Conservation (phyloP, 1,140 invertebrate species). For the Apis mellifera region DNA sequence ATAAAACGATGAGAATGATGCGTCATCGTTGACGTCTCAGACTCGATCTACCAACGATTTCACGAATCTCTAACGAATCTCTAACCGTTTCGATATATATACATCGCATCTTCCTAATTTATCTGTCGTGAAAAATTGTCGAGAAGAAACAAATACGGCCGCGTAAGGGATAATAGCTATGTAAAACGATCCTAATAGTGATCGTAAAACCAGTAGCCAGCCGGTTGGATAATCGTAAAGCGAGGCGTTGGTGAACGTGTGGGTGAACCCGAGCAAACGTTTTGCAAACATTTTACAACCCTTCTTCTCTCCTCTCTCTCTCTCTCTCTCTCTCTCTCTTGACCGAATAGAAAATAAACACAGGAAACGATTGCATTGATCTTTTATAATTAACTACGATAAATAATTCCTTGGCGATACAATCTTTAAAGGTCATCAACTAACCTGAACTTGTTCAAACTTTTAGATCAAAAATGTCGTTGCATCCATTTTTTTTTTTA, state of each 20-base stretch:
- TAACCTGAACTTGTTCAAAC: too few species aligned
- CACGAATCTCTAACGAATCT: conserved; percentile 12
- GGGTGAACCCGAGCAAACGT: neutral
- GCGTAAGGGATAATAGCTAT: neutral
- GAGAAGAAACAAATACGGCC: conserved; percentile 13
- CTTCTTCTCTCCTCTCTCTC: neutral
- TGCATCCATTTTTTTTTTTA: too few species aligned
- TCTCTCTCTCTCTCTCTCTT: neutral
- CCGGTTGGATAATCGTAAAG: conserved; percentile 8
- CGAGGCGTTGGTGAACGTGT: neutral
- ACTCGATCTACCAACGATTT: neutral
- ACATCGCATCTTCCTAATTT: neutral
- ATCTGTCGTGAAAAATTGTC: neutral
- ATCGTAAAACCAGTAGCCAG: conserved; percentile 2
- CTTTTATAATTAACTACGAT: too few species aligned
- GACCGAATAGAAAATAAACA: too few species aligned
- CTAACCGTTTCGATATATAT: neutral
- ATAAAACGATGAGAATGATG: too few species aligned
- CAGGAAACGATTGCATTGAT: too few species aligned
- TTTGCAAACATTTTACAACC: too few species aligned
- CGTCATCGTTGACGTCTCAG: too few species aligned
- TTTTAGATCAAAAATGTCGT: too few species aligned
- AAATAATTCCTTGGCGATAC: too few species aligned
- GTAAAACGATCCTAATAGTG: conserved; percentile 11
- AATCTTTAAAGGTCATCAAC: too few species aligned